Conservation (phyloP, 53 echinoderm and acorn worm genomes). For the Echinarachnius parma region DNA sequence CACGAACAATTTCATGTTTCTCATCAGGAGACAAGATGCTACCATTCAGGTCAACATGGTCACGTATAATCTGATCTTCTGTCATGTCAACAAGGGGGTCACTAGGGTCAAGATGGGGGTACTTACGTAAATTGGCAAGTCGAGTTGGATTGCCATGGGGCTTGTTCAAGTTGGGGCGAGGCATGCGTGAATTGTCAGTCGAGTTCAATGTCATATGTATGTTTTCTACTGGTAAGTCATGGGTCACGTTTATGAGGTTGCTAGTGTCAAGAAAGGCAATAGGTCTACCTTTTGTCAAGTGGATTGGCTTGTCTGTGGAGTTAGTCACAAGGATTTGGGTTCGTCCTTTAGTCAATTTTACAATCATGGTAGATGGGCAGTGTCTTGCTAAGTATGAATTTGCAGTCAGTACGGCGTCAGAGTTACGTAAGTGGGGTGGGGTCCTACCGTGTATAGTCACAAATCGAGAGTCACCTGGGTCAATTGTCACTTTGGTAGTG, state of each 20-base stretch:
- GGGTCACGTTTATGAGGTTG: not conserved
- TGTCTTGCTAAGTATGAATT: conserved; percentile 5
- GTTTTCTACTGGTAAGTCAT: not conserved
- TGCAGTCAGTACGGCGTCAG: conserved; percentile 8
- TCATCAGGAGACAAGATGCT: conserved; percentile 13
- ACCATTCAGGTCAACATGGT: conserved; percentile 25
- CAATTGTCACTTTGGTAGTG: not conserved
- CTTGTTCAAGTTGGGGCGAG: not conserved
- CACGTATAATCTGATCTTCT: conserved; percentile 20
- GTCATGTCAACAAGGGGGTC: conserved; percentile 39
- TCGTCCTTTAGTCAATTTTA: conserved; percentile 2
- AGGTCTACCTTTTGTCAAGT: conserved; percentile 11
- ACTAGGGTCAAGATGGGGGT: conserved; percentile 24
- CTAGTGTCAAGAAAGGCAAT: conserved; percentile 18
- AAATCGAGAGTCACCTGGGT: not conserved
- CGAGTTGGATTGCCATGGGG: not conserved
- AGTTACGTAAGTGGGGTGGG: conserved; percentile 19
- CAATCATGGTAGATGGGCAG: conserved; percentile 19
- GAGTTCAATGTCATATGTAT: not conserved
- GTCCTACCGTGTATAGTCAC: conserved; percentile 13
- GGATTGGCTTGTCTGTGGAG: conserved; percentile 3
- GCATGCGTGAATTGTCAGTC: not conserved
- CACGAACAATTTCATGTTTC: not conserved
- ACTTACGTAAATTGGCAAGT: not conserved
- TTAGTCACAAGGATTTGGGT: conserved; percentile 1